Conservation (phyloP, 2,113 vertebrate genomes). For the Ailurus styani region DNA sequence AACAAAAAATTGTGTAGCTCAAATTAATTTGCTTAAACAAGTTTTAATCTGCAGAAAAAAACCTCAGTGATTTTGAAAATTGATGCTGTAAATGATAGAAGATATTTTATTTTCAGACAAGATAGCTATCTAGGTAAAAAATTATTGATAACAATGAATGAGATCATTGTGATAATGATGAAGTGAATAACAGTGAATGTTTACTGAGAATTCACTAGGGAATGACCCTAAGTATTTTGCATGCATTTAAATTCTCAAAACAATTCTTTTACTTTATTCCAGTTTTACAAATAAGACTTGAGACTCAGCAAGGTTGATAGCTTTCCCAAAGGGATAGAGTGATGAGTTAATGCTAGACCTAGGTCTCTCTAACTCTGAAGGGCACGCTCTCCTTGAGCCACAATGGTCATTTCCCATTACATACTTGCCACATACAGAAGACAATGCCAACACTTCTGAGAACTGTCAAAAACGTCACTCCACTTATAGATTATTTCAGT, state of each 20-base stretch:
- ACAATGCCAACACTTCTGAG: background rate
- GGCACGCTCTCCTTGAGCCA: background rate
- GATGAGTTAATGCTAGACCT: background rate
- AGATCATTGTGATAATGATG: background rate
- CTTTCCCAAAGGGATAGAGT: background rate
- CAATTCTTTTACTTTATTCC: background rate
- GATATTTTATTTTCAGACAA: conserved; percentile 10
- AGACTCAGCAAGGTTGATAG: background rate
- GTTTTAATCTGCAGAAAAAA: background rate
- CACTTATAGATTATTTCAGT: background rate
- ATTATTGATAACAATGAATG: background rate
- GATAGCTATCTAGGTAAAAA: background rate
- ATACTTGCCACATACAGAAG: background rate
- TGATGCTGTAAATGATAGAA: background rate
- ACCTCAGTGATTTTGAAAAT: background rate
- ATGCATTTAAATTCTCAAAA: background rate
- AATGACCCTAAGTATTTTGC: background rate
- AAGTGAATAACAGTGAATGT: background rate
- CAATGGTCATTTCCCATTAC: background rate
- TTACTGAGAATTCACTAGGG: background rate
- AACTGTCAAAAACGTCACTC: background rate
- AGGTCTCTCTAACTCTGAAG: background rate
- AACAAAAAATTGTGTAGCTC: background rate
- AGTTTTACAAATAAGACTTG: background rate
- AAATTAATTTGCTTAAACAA: background rate